Evolutionary conservation across 1,140 invertebrate genomes (phyloP), one percentile per base, ranked within the genome.

Genomic region (Lepidotrigona ventralis): DNA sequence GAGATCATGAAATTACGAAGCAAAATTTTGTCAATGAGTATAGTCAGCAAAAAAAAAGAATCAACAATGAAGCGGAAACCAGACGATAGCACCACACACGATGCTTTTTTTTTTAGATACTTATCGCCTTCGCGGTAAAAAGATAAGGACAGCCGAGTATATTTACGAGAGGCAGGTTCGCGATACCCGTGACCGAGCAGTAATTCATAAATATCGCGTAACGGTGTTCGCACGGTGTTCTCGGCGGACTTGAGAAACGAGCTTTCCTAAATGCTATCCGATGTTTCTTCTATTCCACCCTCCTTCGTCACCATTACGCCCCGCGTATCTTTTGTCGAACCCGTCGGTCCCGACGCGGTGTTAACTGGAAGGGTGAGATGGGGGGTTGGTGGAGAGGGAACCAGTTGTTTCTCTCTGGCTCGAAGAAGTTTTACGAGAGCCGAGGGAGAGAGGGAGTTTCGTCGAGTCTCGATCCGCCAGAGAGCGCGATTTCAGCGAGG

Each of bases 221-320:
- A 68, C 81, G 73, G 82, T 82, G 63, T 51, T 85, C 86, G 21
- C 29, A 66, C 79, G 70, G 79, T 85, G 63, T 54, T 83, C 86
- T 33, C 39, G 75, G 39, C 79, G 53, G 46, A 53, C 64, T 76
- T 88, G 83, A 88, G 86, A 88, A 88, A 88, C 75, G 87, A 85
- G 87, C 76, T 87, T 46, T 56, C 83, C 83, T 88, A 88, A 88
- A 83, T 73, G 80, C 56, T 64, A 75, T 29, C 66, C 81, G 26
- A 70, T 58, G 68, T 68, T 85, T 58, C 54, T 23, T 23, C 29
- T 53, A 29, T 9, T 14, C 12, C n/a, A 60, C 5, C 23, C 23
- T 23, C 14, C 23, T 60, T 60, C 5, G 58, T n/a, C 23, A 23
- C n/a, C 58, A 23, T 60, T 60, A 60, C 58, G 23, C 58, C 23